Base-by-base conservation (phyloP, 2,888 invertebrate genomes). In the Sarcophaga subvicina region DNA sequence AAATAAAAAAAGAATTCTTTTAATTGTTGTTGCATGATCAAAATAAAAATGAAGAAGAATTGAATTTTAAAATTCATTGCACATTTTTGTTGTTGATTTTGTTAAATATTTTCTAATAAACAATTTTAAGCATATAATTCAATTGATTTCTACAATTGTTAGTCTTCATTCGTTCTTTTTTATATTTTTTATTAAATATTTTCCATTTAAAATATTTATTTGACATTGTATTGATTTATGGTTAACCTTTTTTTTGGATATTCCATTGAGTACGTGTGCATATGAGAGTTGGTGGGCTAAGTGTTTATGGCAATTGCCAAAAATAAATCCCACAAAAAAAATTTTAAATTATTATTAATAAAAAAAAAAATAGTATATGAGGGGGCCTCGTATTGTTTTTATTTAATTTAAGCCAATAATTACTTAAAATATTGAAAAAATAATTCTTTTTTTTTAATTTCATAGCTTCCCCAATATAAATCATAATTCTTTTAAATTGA, bases 221-320 rank as follows among this genome's bases (percentile, higher is more conserved):
- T 81, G 85, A 75, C 81, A 82, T 71, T 82, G 63, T 71, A 77
- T 83, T 86, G 86, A 83, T 86, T 86, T 86, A 86, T 86, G 69
- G 76, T 77, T 71, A 71, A 82, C 71, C 27, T 47, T 37, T 27
- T 71, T n/a, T 77, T 70, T 75, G 10, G 10, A 10, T 37, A 37
- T 37, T 37, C 37, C 3, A 37, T 10, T 37, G 10, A 37, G 2
- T 37, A 37, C 37, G 20, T 73, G 8, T 66, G 47, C 10, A 17
- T 67, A n/a, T 14, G 47, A 76, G 8, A 49, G 64, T 66, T 49
- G 59, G 59, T 73, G 49, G 69, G 64, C 75, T 80, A 79, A 79
- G 75, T 76, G 82, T 76, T 86, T 86, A 72, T 82, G 85, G 70
- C 79, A 78, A 67, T 54, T 47, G 75, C 70, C 69, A 72, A 67